Percentiles rank a stretch among this genome's conserved stretches.
Evolutionary conservation across 2,113 vertebrate genomes (phyloP).

Genomic region (Madoqua kirkii): DNA sequence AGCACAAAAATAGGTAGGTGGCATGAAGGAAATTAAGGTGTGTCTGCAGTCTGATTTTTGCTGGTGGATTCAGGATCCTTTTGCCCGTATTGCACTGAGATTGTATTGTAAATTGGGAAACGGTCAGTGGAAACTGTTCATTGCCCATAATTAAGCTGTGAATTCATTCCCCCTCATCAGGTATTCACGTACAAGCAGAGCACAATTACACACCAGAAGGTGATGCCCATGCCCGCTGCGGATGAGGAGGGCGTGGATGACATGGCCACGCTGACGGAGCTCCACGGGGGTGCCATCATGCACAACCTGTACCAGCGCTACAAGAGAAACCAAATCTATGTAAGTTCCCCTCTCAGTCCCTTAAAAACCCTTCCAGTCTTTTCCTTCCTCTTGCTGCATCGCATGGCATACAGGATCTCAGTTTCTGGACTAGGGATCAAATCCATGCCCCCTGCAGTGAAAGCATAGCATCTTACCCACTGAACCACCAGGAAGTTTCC

Average conservation of each 20-base stretch:
- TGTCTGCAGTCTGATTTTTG: not conserved
- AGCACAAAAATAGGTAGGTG: not conserved
- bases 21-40: not conserved
- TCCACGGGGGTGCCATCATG: conserved; percentile 97
- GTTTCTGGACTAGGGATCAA: not conserved
- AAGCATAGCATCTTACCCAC: not conserved
- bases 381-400: not conserved
- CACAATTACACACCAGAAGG: conserved; percentile 91
- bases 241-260: conserved; percentile 89
- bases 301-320: conserved; percentile 94
- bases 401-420: not conserved
- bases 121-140: rapidly evolving
- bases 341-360: conserved; percentile 78
- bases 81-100: not conserved
- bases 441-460: not conserved
- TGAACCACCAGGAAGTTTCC: not conserved
- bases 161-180: conserved; percentile 70
- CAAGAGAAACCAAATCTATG: conserved; percentile 91
- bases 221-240: conserved; percentile 88
- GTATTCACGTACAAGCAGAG: conserved; percentile 98
- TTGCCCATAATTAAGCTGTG: not conserved
- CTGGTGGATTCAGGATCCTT: not conserved
- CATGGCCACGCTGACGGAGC: conserved; percentile 92
- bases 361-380: not conserved
- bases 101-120: no score